These are phyloP conservation scores for Lepus americanus DNA, from an alignment of 2,113 vertebrate genomes.

Conservation along the genomic window DNA sequence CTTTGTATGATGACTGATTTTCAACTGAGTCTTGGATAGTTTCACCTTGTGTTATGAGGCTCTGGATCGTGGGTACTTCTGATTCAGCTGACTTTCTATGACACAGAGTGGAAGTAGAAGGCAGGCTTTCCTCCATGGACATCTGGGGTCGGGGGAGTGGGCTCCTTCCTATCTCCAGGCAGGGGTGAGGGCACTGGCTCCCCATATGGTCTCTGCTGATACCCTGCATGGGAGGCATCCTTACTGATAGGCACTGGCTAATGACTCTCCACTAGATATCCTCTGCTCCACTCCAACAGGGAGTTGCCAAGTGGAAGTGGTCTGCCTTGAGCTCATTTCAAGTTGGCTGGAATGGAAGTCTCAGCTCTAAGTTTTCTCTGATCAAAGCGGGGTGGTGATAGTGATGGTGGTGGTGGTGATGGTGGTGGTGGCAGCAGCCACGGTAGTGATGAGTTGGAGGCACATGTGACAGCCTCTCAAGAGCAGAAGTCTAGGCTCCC, in stretches of 20 bases:
- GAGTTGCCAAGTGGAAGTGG: neutral
- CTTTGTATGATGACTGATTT: neutral
- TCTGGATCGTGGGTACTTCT: neutral
- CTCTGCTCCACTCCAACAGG: neutral
- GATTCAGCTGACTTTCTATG: neutral
- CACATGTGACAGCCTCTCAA: neutral
- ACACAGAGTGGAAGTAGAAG: neutral
- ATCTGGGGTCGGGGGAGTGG: neutral
- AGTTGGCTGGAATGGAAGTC: neutral
- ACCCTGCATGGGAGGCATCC: neutral
- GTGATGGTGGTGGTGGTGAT: rapidly evolving
- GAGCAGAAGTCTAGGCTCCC: neutral
- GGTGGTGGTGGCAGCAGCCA: no score
- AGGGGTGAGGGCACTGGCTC: neutral
- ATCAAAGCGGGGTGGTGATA: no score
- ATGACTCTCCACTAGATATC: neutral
- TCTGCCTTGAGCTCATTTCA: neutral
- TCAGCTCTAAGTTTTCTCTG: neutral
- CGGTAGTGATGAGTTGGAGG: neutral
- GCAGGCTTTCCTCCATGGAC: neutral
- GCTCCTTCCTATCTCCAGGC: neutral
- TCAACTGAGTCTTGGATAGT: neutral
- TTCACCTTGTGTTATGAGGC: neutral
- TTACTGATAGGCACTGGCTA: neutral
- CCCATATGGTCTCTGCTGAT: neutral